These are phyloP conservation scores for Lithophane semibrunnea DNA, from an alignment of 2,888 invertebrate species.

Conservation along the genomic window DNA sequence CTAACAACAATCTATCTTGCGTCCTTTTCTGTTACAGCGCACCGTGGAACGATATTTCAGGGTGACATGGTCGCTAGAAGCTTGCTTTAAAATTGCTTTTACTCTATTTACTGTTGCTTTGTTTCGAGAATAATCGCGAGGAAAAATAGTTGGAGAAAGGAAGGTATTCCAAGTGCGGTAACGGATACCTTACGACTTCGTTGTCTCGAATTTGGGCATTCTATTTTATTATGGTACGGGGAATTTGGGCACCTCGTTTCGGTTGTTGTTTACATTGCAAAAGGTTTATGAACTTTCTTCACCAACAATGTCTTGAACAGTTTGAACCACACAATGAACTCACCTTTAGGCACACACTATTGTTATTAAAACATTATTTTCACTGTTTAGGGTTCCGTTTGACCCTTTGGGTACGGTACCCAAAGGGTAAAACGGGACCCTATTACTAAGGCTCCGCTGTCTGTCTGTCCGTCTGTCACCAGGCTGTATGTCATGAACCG, in stretches of 20 bases:
- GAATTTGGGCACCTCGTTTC: slow-evolving; percentile 15
- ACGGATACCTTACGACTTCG: slow-evolving; percentile 27
- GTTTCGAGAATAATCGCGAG: slow-evolving; percentile 44
- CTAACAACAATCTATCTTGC: slow-evolving; percentile 73
- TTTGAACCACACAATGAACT: slow-evolving; percentile 10
- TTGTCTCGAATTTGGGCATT: slow-evolving; percentile 24
- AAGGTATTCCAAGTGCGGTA: slow-evolving; percentile 10
- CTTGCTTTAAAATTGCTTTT: slow-evolving; percentile 65
- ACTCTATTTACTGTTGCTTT: slow-evolving; percentile 47
- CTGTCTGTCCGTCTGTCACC: too few relatives aligned
- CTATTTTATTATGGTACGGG: slow-evolving; percentile 30
- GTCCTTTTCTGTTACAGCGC: slow-evolving; percentile 74
- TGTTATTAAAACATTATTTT: too few relatives aligned
- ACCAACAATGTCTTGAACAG: neutral
- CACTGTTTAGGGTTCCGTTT: too few relatives aligned
- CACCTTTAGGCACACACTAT: neutral
- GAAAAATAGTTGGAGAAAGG: slow-evolving; percentile 31
- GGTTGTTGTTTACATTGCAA: slow-evolving; percentile 9
- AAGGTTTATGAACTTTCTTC: slow-evolving; percentile 25
- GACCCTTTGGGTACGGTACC: too few relatives aligned
- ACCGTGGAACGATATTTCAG: slow-evolving; percentile 72
- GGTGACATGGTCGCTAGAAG: slow-evolving; percentile 60
- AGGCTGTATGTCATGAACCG: too few relatives aligned
- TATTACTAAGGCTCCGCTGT: too few relatives aligned
- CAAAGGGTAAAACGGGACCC: too few relatives aligned